Conservation (phyloP, 2,113 vertebrate species). For the Stictonetta naevosa region DNA sequence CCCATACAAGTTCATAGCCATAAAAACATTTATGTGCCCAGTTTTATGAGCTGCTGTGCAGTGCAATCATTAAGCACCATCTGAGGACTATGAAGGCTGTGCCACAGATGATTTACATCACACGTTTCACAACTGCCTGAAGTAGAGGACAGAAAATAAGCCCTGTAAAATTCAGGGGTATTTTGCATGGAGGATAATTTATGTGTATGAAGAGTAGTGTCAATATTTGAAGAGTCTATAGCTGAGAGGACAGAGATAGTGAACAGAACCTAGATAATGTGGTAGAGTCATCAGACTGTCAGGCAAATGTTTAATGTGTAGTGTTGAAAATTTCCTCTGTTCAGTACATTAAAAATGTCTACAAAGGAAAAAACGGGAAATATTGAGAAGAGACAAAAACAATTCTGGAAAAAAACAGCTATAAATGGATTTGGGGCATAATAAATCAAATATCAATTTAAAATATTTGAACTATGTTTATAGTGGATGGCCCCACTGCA, state of each 20-base stretch:
- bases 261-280: background rate
- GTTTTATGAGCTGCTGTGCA: conserved; percentile 11
- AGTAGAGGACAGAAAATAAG: background rate
- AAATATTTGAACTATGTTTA: background rate
- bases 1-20: background rate
- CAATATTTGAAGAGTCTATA: background rate
- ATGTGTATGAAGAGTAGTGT: background rate
- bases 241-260: background rate
- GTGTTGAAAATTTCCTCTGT: background rate
- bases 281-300: background rate
- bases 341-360: background rate
- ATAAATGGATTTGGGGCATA: background rate
- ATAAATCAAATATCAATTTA: background rate
- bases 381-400: fast-evolving
- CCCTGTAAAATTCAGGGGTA: conserved; percentile 11
- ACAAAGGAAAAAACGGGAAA: background rate
- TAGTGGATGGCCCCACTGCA: background rate
- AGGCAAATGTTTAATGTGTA: background rate
- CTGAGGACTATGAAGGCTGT: conserved; percentile 11
- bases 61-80: conserved; percentile 8
- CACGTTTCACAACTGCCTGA: background rate
- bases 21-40: conserved; percentile 28
- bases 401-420: background rate
- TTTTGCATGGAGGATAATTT: background rate
- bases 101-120: background rate